These are phyloP conservation scores for Drosophila borborema DNA, from an alignment of 2,888 invertebrate species.

Conservation along the genomic window DNA sequence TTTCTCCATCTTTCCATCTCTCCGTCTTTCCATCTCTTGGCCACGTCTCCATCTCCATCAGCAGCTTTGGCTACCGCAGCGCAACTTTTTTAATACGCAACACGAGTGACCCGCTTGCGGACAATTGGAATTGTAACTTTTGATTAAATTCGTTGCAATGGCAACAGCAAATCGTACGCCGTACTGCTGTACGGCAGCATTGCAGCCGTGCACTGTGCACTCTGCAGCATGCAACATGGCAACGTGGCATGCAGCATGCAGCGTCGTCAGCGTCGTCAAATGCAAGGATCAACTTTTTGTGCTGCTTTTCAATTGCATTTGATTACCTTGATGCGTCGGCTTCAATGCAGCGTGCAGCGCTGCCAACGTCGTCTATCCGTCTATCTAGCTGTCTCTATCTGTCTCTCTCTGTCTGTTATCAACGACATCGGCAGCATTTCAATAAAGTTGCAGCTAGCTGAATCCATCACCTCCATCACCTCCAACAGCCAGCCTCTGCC, in stretches of 20 bases:
- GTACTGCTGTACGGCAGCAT: constrained; percentile 8
- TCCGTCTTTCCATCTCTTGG: too few species aligned
- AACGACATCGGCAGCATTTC: constrained; percentile 44
- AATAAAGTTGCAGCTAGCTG: constrained; percentile 49
- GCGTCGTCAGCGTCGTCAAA: constrained; percentile 16
- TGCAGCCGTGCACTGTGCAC: background rate
- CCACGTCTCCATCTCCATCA: background rate
- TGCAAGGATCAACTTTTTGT: constrained; percentile 74
- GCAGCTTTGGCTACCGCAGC: constrained; percentile 37
- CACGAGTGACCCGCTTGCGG: constrained; percentile 82
- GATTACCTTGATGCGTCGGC: constrained; percentile 76
- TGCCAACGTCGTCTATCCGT: constrained; percentile 20
- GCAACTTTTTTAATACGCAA: constrained; percentile 79
- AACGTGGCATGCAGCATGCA: constrained; percentile 3
- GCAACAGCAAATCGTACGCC: constrained; percentile 62
- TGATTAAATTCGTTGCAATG: constrained; percentile 81
- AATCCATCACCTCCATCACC: constrained; percentile 1
- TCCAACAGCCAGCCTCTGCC: background rate
- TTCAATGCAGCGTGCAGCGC: constrained; percentile 10
- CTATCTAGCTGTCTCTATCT: too few species aligned
- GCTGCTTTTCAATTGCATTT: constrained; percentile 79
- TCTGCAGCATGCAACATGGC: constrained; percentile 7
- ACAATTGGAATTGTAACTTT: constrained; percentile 82
- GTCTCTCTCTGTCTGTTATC: constrained; percentile 11
- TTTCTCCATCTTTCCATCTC: background rate